Evolutionary conservation across 2,888 invertebrate species (phyloP).

Genomic region (Ennomos quercinarius): DNA sequence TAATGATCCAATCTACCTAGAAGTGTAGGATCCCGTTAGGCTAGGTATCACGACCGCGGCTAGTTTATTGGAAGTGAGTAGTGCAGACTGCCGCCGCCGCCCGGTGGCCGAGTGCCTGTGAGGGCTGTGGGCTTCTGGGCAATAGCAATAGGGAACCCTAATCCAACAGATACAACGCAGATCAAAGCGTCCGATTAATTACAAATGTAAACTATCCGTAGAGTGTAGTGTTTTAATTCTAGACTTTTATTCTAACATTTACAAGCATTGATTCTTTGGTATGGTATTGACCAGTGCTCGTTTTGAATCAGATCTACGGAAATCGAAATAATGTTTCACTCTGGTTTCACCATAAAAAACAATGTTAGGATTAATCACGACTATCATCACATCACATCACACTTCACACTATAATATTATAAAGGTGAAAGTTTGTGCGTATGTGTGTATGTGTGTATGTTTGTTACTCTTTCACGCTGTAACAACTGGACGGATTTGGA

Average conservation of each 20-base stretch:
- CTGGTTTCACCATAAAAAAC: too few species aligned
- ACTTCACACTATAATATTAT: too few species aligned
- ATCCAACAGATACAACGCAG: slow-evolving; percentile 43
- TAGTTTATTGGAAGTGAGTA: slow-evolving; percentile 81
- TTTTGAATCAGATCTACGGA: slow-evolving; percentile 1
- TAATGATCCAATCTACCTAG: slow-evolving; percentile 66
- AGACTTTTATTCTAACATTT: too few species aligned
- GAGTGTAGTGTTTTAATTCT: background rate
- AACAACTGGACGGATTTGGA: too few species aligned
- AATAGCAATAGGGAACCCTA: slow-evolving; percentile 34
- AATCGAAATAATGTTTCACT: background rate
- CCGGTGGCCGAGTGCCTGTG: slow-evolving; percentile 54
- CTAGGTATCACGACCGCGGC: slow-evolving; percentile 76
- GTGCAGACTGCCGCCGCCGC: slow-evolving; percentile 69
- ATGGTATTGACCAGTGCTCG: background rate
- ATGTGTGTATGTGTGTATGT: too few species aligned
- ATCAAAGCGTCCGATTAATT: slow-evolving; percentile 39
- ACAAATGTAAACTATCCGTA: background rate
- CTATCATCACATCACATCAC: too few species aligned
- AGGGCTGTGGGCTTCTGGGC: slow-evolving; percentile 6
- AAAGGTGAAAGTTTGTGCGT: too few species aligned
- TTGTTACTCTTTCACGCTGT: too few species aligned
- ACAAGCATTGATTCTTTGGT: too few species aligned
- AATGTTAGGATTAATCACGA: too few species aligned
- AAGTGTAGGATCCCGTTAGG: slow-evolving; percentile 77